A percentile compares a stretch with the other conserved stretches of the same genome.
phyloP scores from a whole-genome alignment of 1,140 invertebrate species.

The Choristoneura fumiferana region DNA sequence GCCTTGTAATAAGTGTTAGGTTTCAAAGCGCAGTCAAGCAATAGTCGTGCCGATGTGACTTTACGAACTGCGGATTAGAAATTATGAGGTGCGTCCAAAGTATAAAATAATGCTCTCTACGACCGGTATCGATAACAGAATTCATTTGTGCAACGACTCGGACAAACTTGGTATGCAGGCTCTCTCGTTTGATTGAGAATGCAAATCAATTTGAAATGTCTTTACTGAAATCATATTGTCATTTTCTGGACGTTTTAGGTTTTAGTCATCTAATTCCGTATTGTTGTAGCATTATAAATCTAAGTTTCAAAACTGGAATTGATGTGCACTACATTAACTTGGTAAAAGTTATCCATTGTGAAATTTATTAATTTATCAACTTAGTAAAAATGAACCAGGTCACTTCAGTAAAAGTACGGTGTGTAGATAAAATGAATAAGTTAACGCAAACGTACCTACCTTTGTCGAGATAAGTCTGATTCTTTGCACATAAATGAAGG shows the following conservation, averaged over 20 bases:
- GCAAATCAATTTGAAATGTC: no score
- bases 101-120: conserved; percentile 40
- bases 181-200: no score
- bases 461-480: no score
- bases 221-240: no score
- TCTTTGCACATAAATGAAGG: no score
- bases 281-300: conserved; percentile 43
- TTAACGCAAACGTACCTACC: no score
- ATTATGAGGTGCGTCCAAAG: conserved; percentile 45
- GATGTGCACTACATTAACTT: conserved; percentile 60
- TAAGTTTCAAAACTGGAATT: conserved; percentile 59
- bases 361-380: background rate
- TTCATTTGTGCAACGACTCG: conserved; percentile 18
- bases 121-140: conserved; percentile 49
- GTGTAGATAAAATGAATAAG: no score
- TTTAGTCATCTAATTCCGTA: background rate
- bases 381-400: no score
- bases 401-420: no score
- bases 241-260: no score
- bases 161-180: background rate
- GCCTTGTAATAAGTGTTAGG: conserved; percentile 54
- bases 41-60: conserved; percentile 51
- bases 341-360: conserved; percentile 41
- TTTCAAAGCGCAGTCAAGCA: conserved; percentile 46
- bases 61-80: conserved; percentile 57